A percentile compares a stretch with the other conserved stretches of the same genome.
phyloP scores from a whole-genome alignment of 2,113 vertebrate species.

The Thalassarche chlororhynchos region DNA sequence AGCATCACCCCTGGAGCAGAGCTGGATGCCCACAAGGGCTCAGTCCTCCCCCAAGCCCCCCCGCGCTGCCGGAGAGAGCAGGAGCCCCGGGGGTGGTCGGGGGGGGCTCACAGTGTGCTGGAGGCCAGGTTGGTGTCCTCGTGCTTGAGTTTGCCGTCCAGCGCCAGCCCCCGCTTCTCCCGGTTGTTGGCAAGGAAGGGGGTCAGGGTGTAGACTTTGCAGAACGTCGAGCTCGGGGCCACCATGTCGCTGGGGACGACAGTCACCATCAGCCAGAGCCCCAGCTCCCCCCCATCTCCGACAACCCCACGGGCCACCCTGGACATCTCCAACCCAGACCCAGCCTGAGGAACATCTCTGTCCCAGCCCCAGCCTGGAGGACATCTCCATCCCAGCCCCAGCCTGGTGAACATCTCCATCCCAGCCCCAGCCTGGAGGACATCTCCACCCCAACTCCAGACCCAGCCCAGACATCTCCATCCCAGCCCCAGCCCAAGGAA shows the following conservation, averaged over 20 bases:
- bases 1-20: not conserved
- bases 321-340: not conserved
- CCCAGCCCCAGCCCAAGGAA: no score
- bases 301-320: not conserved
- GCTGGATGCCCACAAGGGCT: not conserved
- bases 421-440: not conserved
- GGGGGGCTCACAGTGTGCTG: conserved; percentile 89
- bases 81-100: not conserved
- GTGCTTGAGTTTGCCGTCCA: conserved; percentile 95
- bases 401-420: not conserved
- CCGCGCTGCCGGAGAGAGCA: fast-evolving
- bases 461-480: not conserved
- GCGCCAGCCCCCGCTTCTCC: conserved; percentile 91
- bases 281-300: not conserved
- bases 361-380: not conserved
- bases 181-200: conserved; percentile 94
- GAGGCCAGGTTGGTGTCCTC: conserved; percentile 98
- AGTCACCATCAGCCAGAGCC: not conserved
- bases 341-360: not conserved
- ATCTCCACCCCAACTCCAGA: no score
- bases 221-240: conserved; percentile 91
- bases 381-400: not conserved
- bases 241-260: conserved; percentile 84
- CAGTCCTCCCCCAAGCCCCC: not conserved
- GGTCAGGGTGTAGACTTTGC: conserved; percentile 95